These are phyloP conservation scores for Alethe castanea DNA, from an alignment of 2,113 vertebrate species.

Conservation along the genomic window DNA sequence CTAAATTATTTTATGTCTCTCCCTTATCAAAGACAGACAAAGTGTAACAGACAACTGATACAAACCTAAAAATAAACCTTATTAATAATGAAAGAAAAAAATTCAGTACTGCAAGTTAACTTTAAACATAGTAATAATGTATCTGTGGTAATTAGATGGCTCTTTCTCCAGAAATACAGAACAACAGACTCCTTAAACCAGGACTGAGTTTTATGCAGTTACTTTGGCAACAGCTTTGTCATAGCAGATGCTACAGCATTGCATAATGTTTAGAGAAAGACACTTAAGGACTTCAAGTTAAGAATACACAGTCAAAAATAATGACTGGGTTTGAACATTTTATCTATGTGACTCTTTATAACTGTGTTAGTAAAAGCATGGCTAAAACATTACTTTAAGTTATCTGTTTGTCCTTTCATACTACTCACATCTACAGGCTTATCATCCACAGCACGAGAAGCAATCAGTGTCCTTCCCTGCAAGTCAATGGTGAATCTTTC, in stretches of 20 bases:
- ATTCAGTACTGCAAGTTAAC: background rate
- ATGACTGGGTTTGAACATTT: background rate
- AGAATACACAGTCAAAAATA: background rate
- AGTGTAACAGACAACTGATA: background rate
- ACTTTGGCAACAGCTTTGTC: background rate
- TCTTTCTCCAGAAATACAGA: background rate
- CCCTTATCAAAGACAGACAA: background rate
- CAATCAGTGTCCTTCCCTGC: constrained; percentile 83
- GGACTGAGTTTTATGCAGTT: background rate
- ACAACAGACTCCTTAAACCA: background rate
- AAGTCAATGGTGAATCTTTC: constrained; percentile 76
- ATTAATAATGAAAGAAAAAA: background rate
- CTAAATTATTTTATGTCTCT: background rate
- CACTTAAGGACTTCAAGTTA: background rate
- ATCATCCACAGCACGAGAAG: constrained; percentile 84
- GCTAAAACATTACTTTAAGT: background rate
- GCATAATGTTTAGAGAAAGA: background rate
- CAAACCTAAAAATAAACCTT: background rate
- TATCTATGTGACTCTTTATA: background rate
- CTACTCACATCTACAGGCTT: constrained; percentile 91
- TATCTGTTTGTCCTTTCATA: background rate
- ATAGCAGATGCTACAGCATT: background rate
- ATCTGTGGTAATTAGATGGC: fast-evolving
- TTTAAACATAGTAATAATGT: background rate
- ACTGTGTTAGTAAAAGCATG: background rate